These are phyloP conservation scores for Pagrus major DNA, from an alignment of 2,113 vertebrate genomes.

Conservation along the genomic window DNA sequence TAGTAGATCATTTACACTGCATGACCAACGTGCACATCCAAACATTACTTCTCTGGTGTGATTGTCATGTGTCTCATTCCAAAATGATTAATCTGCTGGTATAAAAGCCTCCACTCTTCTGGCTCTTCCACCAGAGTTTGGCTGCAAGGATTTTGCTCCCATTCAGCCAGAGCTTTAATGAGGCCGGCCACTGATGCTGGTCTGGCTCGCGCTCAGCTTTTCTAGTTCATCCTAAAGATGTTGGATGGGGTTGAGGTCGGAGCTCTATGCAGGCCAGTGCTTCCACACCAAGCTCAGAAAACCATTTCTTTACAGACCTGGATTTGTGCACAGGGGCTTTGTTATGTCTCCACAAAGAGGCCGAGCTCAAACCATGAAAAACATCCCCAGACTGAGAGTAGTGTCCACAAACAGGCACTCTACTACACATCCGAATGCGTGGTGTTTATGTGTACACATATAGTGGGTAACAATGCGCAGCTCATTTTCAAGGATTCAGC, in stretches of 20 bases:
- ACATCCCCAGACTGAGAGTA: no score
- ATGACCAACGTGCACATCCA: not conserved
- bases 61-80: not conserved
- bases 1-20: not conserved
- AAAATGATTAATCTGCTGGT: not conserved
- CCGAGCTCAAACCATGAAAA: not conserved
- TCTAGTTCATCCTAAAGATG: not conserved
- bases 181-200: not conserved
- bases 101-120: not conserved
- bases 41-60: not conserved
- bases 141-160: slow-evolving; percentile 10
- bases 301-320: not conserved
- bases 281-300: not conserved
- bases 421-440: not conserved
- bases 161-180: slow-evolving; percentile 2
- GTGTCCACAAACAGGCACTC: not conserved
- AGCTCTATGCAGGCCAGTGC: not conserved
- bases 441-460: not conserved
- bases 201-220: not conserved
- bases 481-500: not conserved
- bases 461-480: not conserved
- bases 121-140: not conserved
- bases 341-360: not conserved
- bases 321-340: not conserved
- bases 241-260: not conserved